These are phyloP conservation scores for Telmatherina bonti DNA, from an alignment of 2,797 vertebrate species.

Conservation along the genomic window DNA sequence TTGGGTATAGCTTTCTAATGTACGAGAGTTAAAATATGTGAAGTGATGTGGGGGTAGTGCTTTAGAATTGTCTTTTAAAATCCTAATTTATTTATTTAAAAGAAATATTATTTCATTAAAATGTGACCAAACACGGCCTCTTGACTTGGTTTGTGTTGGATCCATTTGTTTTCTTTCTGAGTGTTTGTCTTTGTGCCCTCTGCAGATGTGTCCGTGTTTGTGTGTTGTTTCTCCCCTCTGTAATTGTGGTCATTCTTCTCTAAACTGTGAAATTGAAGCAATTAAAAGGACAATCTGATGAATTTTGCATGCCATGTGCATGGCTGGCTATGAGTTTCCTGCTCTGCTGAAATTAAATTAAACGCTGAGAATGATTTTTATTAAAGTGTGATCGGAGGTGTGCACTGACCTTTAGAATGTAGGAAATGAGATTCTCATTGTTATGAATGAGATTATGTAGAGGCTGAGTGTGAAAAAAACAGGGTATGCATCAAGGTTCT, in stretches of 20 bases:
- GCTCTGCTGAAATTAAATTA: slow-evolving; percentile 84
- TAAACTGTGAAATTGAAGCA: slow-evolving; percentile 81
- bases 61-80: slow-evolving; percentile 15
- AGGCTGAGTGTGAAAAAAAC: slow-evolving; percentile 68
- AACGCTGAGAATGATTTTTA: slow-evolving; percentile 84
- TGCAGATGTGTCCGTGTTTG: slow-evolving; percentile 56
- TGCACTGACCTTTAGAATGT: slow-evolving; percentile 85
- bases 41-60: slow-evolving; percentile 51
- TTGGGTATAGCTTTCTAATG: slow-evolving; percentile 60
- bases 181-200: slow-evolving; percentile 20
- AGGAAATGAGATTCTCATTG: slow-evolving; percentile 85
- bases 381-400: slow-evolving; percentile 87
- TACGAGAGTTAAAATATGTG: slow-evolving; percentile 69
- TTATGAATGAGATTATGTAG: slow-evolving; percentile 84
- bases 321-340: slow-evolving; percentile 76
- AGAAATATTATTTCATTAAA: slow-evolving; percentile 52
- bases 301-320: slow-evolving; percentile 78
- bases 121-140: slow-evolving; percentile 51
- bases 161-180: slow-evolving; percentile 37
- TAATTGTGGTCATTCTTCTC: slow-evolving; percentile 73
- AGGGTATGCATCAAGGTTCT: slow-evolving; percentile 70
- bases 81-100: background rate
- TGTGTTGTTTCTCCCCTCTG: slow-evolving; percentile 34
- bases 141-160: slow-evolving; percentile 48
- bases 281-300: slow-evolving; percentile 80